These are phyloP conservation scores for Menidia menidia DNA, from an alignment of 2,797 vertebrate species.

Conservation along the genomic window DNA sequence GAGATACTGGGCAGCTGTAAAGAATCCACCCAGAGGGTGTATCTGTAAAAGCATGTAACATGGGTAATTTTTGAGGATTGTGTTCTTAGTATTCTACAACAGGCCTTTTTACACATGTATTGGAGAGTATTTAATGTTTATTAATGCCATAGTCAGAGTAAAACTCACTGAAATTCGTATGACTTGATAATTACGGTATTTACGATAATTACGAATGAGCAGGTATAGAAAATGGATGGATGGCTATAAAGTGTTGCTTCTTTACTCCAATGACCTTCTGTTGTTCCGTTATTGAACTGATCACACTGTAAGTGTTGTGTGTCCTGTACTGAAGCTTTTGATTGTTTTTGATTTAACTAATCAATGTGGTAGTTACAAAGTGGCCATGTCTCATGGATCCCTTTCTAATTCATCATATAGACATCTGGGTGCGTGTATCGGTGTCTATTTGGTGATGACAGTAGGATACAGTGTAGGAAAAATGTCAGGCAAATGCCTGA, in stretches of 20 bases:
- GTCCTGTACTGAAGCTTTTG: neutral
- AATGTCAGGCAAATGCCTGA: conserved; percentile 3
- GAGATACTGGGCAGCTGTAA: conserved; percentile 6
- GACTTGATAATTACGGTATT: too few species aligned
- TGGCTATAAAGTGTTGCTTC: too few species aligned
- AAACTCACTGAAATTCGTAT: too few species aligned
- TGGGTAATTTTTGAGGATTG: neutral
- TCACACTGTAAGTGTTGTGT: neutral
- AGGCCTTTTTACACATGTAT: too few species aligned
- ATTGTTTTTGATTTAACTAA: neutral
- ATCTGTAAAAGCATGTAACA: conserved; percentile 4
- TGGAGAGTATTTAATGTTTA: too few species aligned
- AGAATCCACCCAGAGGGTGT: neutral
- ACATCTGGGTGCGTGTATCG: neutral
- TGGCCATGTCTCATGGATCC: too few species aligned
- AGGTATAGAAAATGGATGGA: too few species aligned
- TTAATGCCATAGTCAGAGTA: too few species aligned
- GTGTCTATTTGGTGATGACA: neutral
- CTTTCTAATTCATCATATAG: neutral
- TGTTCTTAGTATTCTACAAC: too few species aligned
- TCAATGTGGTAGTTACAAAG: neutral
- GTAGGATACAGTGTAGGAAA: neutral
- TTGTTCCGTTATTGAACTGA: neutral
- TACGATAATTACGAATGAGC: too few species aligned
- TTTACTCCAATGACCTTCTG: neutral